phyloP scores from a whole-genome alignment of 53 echinoderm and acorn worm species.

The Zoroaster sp. region DNA sequence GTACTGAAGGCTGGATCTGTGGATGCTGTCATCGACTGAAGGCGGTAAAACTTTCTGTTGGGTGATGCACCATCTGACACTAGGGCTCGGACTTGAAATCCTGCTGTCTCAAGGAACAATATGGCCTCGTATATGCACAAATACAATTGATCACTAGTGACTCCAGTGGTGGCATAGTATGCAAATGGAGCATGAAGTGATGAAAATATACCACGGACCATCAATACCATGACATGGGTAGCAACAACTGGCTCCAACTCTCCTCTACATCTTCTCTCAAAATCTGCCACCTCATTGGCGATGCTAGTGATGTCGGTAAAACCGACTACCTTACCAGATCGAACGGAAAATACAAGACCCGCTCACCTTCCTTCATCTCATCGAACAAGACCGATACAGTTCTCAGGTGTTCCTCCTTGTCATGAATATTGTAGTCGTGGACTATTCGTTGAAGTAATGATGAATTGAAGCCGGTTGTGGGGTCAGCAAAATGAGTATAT shows the following conservation, averaged over 20 bases:
- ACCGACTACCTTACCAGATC: conserved; percentile 37
- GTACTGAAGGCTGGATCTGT: no score
- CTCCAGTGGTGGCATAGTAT: conserved; percentile 7
- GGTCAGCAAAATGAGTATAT: conserved; percentile 50
- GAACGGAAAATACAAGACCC: conserved; percentile 23
- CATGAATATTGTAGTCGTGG: not conserved
- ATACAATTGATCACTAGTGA: not conserved
- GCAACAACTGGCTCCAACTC: not conserved
- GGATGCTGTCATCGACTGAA: no score
- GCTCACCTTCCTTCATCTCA: conserved; percentile 57
- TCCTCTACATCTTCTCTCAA: not conserved
- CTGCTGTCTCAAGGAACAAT: not conserved
- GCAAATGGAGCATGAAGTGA: conserved; percentile 5
- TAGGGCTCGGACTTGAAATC: conserved; percentile 25
- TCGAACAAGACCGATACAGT: conserved; percentile 43
- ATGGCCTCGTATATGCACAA: conserved; percentile 6
- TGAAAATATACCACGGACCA: not conserved
- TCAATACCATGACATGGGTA: conserved; percentile 41
- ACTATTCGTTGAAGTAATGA: conserved; percentile 3
- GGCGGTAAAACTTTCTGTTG: conserved; percentile 36
- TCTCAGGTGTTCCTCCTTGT: not conserved
- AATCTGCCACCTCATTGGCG: conserved; percentile 4
- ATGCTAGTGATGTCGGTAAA: no score
- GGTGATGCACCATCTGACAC: conserved; percentile 43
- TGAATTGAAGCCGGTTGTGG: conserved; percentile 16